Evolutionary conservation across 1,140 invertebrate species (phyloP).

Genomic region (Drosophila ironensis): DNA sequence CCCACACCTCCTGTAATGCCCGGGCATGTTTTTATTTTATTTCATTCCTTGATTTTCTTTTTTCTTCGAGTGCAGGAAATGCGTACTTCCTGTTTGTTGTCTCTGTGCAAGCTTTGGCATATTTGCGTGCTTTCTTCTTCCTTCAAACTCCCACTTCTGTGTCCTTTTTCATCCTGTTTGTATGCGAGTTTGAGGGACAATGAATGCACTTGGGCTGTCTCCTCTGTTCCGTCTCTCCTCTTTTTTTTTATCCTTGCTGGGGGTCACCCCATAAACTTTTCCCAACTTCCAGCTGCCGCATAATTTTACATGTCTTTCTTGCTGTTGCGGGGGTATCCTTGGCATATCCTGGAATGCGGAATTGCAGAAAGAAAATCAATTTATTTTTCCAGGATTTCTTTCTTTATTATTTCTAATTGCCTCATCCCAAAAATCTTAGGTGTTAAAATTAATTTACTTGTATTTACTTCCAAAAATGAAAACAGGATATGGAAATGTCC

Average conservation of each 20-base stretch:
- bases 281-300: slow-evolving; percentile 63
- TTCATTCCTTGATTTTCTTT: not conserved
- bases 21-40: slow-evolving; percentile 28
- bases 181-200: slow-evolving; percentile 56
- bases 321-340: not conserved
- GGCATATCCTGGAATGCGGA: not conserved
- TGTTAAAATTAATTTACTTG: not conserved
- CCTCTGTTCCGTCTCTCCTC: not conserved
- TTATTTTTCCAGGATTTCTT: slow-evolving; percentile 4
- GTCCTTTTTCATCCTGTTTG: not conserved
- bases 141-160: not conserved
- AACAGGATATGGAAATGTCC: no score
- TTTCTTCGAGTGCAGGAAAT: slow-evolving; percentile 66
- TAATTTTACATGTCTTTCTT: slow-evolving; percentile 71
- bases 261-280: slow-evolving; percentile 67
- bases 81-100: slow-evolving; percentile 77
- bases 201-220: slow-evolving; percentile 64
- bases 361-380: not conserved
- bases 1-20: slow-evolving; percentile 7
- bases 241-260: slow-evolving; percentile 16
- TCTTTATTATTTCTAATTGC: no score
- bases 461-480: not conserved
- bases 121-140: slow-evolving; percentile 51
- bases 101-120: slow-evolving; percentile 58
- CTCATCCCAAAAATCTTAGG: no score